Percentiles rank a stretch among this genome's conserved stretches.
Evolutionary conservation across 2,888 invertebrate genomes (phyloP).

Genomic region (Coecobrya sp.): DNA sequence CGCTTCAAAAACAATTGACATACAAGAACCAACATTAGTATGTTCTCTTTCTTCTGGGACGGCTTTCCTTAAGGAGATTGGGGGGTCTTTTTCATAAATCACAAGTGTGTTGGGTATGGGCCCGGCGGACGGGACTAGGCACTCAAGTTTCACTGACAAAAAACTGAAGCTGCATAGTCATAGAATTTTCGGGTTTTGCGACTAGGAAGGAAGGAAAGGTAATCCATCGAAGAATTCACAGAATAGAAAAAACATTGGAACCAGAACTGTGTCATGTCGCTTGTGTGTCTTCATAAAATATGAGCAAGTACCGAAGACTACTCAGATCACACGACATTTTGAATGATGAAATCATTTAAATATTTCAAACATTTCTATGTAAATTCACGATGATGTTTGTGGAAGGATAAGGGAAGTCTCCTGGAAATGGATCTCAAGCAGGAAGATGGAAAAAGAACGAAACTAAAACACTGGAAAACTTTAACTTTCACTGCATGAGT

Average conservation of each 20-base stretch:
- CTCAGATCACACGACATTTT: conserved; percentile 37
- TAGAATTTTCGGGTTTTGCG: background rate
- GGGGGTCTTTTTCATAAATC: no score
- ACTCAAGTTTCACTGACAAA: no score
- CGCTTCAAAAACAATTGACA: conserved; percentile 16
- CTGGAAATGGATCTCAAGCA: conserved; percentile 13
- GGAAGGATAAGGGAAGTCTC: conserved; percentile 1
- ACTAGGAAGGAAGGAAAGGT: background rate
- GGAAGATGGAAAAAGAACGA: background rate
- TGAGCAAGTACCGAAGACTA: background rate
- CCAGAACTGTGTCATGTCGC: conserved; percentile 1
- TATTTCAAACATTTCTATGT: conserved; percentile 60
- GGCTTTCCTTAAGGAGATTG: no score
- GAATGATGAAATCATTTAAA: conserved; percentile 47
- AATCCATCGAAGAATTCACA: background rate
- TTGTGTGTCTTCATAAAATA: background rate
- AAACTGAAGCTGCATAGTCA: no score
- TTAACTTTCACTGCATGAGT: background rate
- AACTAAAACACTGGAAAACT: background rate
- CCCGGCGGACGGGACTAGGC: no score
- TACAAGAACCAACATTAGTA: background rate
- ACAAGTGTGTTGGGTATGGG: no score
- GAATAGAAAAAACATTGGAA: conserved; percentile 3
- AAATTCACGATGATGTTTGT: conserved; percentile 40
- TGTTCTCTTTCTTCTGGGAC: no score